Conservation (phyloP, 2,113 vertebrate genomes). For the Nerophis ophidion region DNA sequence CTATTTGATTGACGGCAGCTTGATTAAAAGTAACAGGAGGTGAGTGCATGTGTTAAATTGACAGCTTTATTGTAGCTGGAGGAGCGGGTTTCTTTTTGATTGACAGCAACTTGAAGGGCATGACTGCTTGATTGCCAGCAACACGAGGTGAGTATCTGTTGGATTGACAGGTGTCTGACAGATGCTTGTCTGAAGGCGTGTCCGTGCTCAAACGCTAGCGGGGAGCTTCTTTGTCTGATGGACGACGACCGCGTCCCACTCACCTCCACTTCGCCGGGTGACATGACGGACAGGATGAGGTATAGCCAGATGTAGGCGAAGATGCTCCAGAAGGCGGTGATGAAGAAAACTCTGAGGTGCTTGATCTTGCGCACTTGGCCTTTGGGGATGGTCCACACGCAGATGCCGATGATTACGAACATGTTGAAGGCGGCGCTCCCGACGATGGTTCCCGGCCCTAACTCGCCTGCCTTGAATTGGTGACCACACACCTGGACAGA, state of each 20-base stretch:
- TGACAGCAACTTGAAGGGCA: neutral
- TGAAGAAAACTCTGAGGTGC: conserved; percentile 93
- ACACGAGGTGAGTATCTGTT: neutral
- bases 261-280: conserved; percentile 83
- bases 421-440: conserved; percentile 97
- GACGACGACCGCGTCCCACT: neutral
- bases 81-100: neutral
- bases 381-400: conserved; percentile 84
- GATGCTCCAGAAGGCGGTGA: conserved; percentile 96
- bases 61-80: neutral
- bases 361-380: conserved; percentile 87
- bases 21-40: neutral
- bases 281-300: conserved; percentile 88
- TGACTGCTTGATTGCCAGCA: neutral
- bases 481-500: conserved; percentile 82
- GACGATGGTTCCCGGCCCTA: conserved; percentile 91
- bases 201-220: neutral
- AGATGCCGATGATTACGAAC: conserved; percentile 94
- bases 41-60: neutral
- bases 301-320: conserved; percentile 98
- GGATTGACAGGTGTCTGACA: neutral
- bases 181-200: neutral
- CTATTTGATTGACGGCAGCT: neutral
- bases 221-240: neutral
- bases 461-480: conserved; percentile 80